These are phyloP conservation scores for Lasioglossum figueresi DNA, from an alignment of 2,888 invertebrate species.

Conservation along the genomic window DNA sequence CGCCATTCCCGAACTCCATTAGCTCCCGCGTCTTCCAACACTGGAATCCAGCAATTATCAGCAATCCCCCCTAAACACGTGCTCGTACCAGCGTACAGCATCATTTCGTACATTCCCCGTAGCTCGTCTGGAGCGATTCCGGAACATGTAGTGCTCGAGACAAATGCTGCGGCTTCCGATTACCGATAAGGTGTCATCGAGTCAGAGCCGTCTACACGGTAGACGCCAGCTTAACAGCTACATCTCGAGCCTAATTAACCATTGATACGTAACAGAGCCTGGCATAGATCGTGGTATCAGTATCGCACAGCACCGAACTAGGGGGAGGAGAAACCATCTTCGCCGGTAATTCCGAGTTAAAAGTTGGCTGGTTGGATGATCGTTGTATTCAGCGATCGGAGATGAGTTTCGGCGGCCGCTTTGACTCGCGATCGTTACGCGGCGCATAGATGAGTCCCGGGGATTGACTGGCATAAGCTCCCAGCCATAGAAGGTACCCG, in stretches of 20 bases:
- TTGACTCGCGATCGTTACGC: constrained; percentile 65
- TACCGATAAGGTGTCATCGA: constrained; percentile 44
- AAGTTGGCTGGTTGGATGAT: constrained; percentile 56
- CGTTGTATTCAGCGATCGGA: constrained; percentile 66
- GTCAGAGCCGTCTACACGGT: constrained; percentile 38
- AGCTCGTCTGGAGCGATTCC: not conserved
- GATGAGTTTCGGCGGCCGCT: constrained; percentile 66
- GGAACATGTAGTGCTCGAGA: constrained; percentile 5
- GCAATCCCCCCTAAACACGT: not conserved
- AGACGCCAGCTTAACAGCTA: constrained; percentile 24
- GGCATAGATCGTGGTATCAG: not conserved
- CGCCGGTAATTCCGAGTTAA: constrained; percentile 43
- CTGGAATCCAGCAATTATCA: not conserved
- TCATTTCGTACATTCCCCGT: not conserved
- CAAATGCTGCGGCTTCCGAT: constrained; percentile 39
- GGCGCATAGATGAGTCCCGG: constrained; percentile 54
- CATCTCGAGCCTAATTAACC: constrained; percentile 31
- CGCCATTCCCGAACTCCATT: not conserved
- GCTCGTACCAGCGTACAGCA: not conserved
- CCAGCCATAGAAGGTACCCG: constrained; percentile 58
- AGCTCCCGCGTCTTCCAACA: not conserved
- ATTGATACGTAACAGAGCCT: constrained; percentile 3
- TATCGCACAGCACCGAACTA: not conserved
- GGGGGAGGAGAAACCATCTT: not conserved
- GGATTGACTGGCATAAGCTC: constrained; percentile 64